phyloP scores from a whole-genome alignment of 2,113 vertebrate species.

The Empidonax traillii region DNA sequence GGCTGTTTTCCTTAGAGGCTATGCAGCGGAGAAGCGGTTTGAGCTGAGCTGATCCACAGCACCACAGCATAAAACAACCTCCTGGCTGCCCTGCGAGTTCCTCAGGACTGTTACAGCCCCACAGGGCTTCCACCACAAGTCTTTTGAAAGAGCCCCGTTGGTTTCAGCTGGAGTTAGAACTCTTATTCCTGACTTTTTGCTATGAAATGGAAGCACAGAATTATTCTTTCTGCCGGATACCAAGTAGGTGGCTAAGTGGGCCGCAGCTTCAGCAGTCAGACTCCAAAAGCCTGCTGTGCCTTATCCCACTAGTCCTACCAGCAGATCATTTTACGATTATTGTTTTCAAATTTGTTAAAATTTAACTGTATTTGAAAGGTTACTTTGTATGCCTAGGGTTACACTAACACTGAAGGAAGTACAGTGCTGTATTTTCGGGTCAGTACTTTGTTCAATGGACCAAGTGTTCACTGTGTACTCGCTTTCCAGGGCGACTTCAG shows the following conservation, averaged over 20 bases:
- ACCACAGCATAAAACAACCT: neutral
- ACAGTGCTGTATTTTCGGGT: neutral
- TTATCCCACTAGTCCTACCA: neutral
- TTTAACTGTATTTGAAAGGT: neutral
- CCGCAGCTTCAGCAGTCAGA: neutral
- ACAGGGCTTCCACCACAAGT: neutral
- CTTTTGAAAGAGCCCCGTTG: neutral
- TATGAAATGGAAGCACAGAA: neutral
- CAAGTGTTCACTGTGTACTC: too few relatives aligned
- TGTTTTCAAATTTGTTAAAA: neutral
- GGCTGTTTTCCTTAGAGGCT: neutral
- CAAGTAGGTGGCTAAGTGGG: neutral
- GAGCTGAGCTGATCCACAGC: neutral
- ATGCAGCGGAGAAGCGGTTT: neutral
- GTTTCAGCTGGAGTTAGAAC: neutral
- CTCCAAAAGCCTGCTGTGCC: neutral
- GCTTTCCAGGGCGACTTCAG: neutral
- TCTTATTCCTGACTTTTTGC: neutral
- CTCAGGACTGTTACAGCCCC: neutral
- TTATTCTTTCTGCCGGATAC: neutral
- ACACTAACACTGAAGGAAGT: neutral
- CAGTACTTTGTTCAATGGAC: neutral
- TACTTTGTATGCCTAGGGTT: neutral
- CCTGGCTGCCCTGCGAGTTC: neutral
- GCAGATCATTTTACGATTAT: rapidly evolving